A percentile compares a stretch with the other conserved stretches of the same genome.
Evolutionary conservation across 2,113 vertebrate genomes (phyloP).

Genomic region (Sorex fumeus): DNA sequence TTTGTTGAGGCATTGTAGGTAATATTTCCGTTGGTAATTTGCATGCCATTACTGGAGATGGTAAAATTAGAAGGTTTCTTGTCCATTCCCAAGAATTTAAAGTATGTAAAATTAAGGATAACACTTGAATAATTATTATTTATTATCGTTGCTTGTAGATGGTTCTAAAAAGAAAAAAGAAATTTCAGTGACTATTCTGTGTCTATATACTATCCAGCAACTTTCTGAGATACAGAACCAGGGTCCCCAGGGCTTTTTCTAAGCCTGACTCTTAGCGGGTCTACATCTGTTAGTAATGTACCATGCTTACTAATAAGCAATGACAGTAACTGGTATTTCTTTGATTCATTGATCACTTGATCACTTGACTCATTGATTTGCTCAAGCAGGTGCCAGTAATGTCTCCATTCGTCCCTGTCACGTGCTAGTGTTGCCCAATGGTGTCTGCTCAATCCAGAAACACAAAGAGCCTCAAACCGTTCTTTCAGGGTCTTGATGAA

Average conservation of each 20-base stretch:
- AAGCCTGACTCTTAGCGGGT: neutral
- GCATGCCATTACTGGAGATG: accelerated
- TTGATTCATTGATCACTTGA: too few relatives aligned
- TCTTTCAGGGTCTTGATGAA: too few relatives aligned
- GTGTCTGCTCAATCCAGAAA: too few relatives aligned
- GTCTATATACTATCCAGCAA: neutral
- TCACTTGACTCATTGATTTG: too few relatives aligned
- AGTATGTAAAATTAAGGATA: slow-evolving; percentile 78
- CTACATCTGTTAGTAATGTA: neutral
- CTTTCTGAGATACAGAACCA: neutral
- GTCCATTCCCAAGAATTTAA: slow-evolving; percentile 85
- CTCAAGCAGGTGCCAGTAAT: too few relatives aligned
- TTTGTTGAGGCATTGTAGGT: slow-evolving; percentile 52
- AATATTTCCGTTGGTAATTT: neutral
- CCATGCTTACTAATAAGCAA: neutral
- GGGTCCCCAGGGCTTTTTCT: neutral
- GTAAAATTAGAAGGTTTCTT: accelerated
- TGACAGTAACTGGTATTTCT: neutral
- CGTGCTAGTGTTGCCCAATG: too few relatives aligned
- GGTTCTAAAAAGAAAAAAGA: slow-evolving; percentile 45
- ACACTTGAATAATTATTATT: slow-evolving; percentile 21
- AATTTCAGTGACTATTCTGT: neutral
- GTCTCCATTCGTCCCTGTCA: too few relatives aligned
- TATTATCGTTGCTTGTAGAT: slow-evolving; percentile 61
- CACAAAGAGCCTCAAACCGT: too few relatives aligned